Evolutionary conservation across 2,888 invertebrate species (phyloP).

Genomic region (Horisme vitalbata): DNA sequence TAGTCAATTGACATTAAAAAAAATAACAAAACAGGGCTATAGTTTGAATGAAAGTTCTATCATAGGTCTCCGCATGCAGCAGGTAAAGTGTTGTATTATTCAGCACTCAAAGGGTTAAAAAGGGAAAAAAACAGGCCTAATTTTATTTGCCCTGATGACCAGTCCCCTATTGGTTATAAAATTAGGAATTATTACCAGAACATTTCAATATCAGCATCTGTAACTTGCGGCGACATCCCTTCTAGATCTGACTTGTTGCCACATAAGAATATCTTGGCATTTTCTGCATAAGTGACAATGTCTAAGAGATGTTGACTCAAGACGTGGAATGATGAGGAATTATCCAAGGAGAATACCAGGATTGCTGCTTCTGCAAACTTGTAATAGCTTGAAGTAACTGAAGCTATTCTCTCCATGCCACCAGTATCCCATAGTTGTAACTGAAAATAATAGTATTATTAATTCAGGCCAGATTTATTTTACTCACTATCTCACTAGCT

Average conservation of each 20-base stretch:
- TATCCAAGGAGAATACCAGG: conserved; percentile 94
- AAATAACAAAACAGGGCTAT: too few species aligned
- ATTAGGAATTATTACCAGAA: conserved; percentile 85
- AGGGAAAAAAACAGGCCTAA: too few species aligned
- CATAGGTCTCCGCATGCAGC: too few species aligned
- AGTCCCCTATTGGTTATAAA: not conserved
- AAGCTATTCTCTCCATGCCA: conserved; percentile 97
- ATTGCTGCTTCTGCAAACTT: conserved; percentile 98
- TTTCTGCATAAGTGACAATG: conserved; percentile 96
- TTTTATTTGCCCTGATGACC: too few species aligned
- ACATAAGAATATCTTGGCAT: conserved; percentile 96
- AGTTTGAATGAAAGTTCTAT: too few species aligned
- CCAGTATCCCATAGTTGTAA: conserved; percentile 98
- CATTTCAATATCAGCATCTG: conserved; percentile 93
- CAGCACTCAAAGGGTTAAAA: too few species aligned
- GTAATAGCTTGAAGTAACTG: conserved; percentile 97
- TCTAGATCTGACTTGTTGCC: conserved; percentile 95
- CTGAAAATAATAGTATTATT: conserved; percentile 82
- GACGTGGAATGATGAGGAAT: conserved; percentile 95
- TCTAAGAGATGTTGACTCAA: conserved; percentile 96
- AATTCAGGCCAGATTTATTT: too few species aligned
- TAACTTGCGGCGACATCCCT: conserved; percentile 88
- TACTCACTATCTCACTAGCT: too few species aligned
- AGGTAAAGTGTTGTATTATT: too few species aligned
- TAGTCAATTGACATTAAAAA: too few species aligned